Base-by-base conservation (phyloP, 2,888 invertebrate genomes). In the Megastigmus dorsalis region DNA sequence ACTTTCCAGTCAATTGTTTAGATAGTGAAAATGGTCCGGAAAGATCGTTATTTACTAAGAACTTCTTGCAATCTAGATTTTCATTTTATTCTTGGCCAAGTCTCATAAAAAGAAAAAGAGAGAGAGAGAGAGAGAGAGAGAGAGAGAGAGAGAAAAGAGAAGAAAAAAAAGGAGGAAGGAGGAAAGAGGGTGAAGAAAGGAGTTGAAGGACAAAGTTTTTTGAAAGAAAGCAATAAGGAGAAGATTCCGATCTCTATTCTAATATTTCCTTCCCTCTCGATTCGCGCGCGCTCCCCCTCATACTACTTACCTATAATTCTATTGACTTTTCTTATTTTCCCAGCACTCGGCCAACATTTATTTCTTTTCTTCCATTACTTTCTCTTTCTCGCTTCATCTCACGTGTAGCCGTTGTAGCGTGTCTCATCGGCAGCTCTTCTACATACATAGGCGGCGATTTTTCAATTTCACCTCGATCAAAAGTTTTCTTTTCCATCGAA, bases 141-240 rank as follows among this genome's bases (percentile, higher is more conserved):
- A 36, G 15, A 15, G n/a, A 52, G 18, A 26, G 13, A 20, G n/a
- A 20, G 6, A 36, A n/a, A n/a, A n/a, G n/a, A n/a, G n/a, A n/a
- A n/a, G 4, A 18, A 50, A 45, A 60, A 48, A 30, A 41, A 36
- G 15, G 23, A 18, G 38, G 18, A 26, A 9, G n/a, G n/a, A 20
- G 6, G 26, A 6, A 18, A 9, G 38, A 59, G n/a, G 43, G 36
- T 5, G 23, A 52, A n/a, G 23, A 20, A 45, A 50, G 33, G 20
- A 33, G 50, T 52, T 72, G 50, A 66, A 72, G 43, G 65, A 26
- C 36, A 45, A 72, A 59, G 10, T 72, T 72, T 66, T 52, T 66
- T 59, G 45, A 62, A 54, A 43, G 62, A 70, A 63, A 63, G 63
- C 38, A 63, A 71, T 71, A 59, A 69, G 43, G 43, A 52, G 30